Percentiles rank a stretch among this genome's conserved stretches.
phyloP scores from a whole-genome alignment of 2,888 invertebrate species.

The Tyria jacobaeae region DNA sequence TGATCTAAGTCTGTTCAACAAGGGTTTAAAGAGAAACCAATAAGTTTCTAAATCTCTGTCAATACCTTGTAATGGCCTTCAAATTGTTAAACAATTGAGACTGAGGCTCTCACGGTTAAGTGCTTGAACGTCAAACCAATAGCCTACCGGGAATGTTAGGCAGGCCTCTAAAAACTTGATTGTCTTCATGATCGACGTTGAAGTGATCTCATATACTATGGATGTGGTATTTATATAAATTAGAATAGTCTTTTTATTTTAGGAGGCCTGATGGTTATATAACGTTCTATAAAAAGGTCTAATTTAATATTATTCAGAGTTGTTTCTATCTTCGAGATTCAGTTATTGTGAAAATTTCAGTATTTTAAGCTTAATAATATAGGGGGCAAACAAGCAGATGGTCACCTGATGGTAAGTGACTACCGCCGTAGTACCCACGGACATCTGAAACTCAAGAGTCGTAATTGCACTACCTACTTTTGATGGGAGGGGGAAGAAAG shows the following conservation, averaged over 20 bases:
- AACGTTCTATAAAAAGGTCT: too few species aligned
- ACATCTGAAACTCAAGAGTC: too few species aligned
- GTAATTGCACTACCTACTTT: too few species aligned
- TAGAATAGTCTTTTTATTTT: background rate
- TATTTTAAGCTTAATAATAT: too few species aligned
- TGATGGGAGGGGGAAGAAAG: too few species aligned
- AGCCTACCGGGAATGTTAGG: slow-evolving; percentile 47
- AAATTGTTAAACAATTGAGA: slow-evolving; percentile 7
- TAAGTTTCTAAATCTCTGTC: background rate
- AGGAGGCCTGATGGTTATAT: too few species aligned
- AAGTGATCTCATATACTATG: slow-evolving; percentile 1
- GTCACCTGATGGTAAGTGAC: too few species aligned
- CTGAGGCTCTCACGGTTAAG: slow-evolving; percentile 23
- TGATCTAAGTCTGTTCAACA: background rate
- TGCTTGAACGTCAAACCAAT: slow-evolving; percentile 55
- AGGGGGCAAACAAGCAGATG: too few species aligned
- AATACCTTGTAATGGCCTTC: slow-evolving; percentile 6
- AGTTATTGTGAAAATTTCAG: too few species aligned
- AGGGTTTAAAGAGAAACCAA: background rate
- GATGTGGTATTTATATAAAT: slow-evolving; percentile 37
- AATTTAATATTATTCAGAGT: too few species aligned
- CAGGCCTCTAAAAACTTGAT: slow-evolving; percentile 68
- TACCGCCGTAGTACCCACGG: too few species aligned
- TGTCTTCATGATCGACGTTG: slow-evolving; percentile 49
- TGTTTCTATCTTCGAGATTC: too few species aligned